Percentiles rank a stretch among this genome's conserved stretches.
phyloP scores from a whole-genome alignment of 1,140 invertebrate species.

The Drosophila tsacasi region DNA sequence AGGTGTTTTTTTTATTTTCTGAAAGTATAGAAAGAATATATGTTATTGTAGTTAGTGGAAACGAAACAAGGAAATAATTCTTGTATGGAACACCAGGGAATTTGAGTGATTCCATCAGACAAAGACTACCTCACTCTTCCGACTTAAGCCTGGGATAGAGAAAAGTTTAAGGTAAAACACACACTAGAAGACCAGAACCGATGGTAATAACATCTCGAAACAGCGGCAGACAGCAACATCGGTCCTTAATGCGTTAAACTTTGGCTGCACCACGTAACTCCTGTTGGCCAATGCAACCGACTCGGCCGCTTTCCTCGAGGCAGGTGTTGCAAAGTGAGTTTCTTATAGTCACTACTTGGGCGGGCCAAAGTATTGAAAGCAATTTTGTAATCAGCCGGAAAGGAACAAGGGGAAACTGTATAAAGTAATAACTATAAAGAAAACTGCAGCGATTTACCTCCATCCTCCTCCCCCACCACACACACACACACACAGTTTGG shows the following conservation, averaged over 20 bases:
- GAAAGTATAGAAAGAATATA: slow-evolving; percentile 2
- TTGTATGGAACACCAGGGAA: background rate
- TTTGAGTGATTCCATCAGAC: background rate
- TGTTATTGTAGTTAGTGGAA: background rate
- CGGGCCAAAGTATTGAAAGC: slow-evolving; percentile 70
- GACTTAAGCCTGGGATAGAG: background rate
- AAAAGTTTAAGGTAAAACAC: slow-evolving; percentile 6
- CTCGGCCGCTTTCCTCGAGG: slow-evolving; percentile 29
- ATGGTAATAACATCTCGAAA: slow-evolving; percentile 26
- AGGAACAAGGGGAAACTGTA: slow-evolving; percentile 62
- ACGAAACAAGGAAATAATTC: background rate
- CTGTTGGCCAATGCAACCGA: slow-evolving; percentile 64
- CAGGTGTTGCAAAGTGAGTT: slow-evolving; percentile 71
- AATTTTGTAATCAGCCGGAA: slow-evolving; percentile 75
- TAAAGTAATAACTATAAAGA: slow-evolving; percentile 82
- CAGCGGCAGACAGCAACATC: slow-evolving; percentile 45
- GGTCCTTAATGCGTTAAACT: slow-evolving; percentile 80
- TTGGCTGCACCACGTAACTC: slow-evolving; percentile 78
- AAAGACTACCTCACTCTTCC: background rate
- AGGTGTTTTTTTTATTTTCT: slow-evolving; percentile 14
- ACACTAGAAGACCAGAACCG: slow-evolving; percentile 29
- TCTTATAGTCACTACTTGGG: slow-evolving; percentile 44
- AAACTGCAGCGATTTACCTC: slow-evolving; percentile 68
- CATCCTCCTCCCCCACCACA: slow-evolving; percentile 3
- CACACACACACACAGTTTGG: slow-evolving; percentile 19